Base-by-base conservation (phyloP, 2,113 vertebrate genomes). In the Phyllostomus hastatus region DNA sequence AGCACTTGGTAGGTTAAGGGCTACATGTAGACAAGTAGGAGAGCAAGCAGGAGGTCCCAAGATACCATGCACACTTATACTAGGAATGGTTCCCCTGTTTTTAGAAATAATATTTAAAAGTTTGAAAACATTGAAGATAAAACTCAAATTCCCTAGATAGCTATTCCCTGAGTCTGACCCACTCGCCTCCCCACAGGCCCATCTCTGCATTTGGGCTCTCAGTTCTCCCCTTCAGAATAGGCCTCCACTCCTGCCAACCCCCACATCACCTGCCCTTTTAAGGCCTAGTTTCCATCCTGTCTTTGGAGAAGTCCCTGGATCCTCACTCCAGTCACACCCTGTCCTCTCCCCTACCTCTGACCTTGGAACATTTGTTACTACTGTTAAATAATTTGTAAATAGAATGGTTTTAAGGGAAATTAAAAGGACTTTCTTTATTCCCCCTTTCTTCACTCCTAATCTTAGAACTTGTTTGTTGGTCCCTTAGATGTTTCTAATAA, bases 391-490 rank as follows among this genome's bases (percentile, higher is more conserved):
- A 35, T 80, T 92, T 86, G 19, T 61, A 87, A 84, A 41, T 64
- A 70, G 26, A 89, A 12, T 90, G 35, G 87, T 84, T 94, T 95
- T 81, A 87, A 86, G 84, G 59, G 46, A 92, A 91, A 46, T 83
- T 15, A 75, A 80, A 91, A 88, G n/a, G 35, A 82, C 69, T 89
- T 89, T 31, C 87, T 91, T 64, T 48, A 41, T 80, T 89, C 24
- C 31, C 52, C 15, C 38, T 84, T 66, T 79, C 17, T 59, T 86
- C 35, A 66, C 28, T 19, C 11, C n/a, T 66, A 54, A 48, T 88
- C 46, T 79, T 92, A 91, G 19, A 93, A 78, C n/a, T 93, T 94
- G 38, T 17, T 94, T 94, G 0, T 93, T 90, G 31, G 64, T 61
- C 15, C 38, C 61, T 76, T 73, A 64, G 38, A 59, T 90, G 22